Conservation (phyloP, 2,888 invertebrate genomes). For the Lacanobia wlatinum region DNA sequence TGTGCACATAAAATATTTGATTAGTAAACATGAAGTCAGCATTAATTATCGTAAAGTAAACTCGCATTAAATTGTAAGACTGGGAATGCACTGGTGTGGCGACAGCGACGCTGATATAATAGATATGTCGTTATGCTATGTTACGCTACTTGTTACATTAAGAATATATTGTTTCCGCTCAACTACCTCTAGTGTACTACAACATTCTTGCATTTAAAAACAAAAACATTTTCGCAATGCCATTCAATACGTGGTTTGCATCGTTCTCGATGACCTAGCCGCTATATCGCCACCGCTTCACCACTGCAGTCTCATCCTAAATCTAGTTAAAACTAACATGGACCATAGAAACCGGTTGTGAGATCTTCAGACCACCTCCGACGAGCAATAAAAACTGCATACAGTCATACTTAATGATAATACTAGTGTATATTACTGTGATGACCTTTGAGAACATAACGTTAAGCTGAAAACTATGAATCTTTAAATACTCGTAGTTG, state of each 20-base stretch:
- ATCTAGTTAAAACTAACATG: slow-evolving; percentile 47
- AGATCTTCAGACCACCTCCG: slow-evolving; percentile 51
- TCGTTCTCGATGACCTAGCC: neutral
- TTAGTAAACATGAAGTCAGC: slow-evolving; percentile 41
- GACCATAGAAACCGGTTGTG: slow-evolving; percentile 60
- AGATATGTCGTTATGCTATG: slow-evolving; percentile 16
- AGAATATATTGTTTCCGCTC: slow-evolving; percentile 37
- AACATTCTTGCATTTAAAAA: slow-evolving; percentile 32
- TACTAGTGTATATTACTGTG: slow-evolving; percentile 52
- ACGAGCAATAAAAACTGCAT: slow-evolving; percentile 61
- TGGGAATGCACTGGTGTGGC: slow-evolving; percentile 40
- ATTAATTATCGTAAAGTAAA: slow-evolving; percentile 45
- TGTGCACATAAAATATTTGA: slow-evolving; percentile 25
- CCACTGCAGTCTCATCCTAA: slow-evolving; percentile 15
- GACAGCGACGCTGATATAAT: slow-evolving; percentile 31
- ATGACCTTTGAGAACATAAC: slow-evolving; percentile 56
- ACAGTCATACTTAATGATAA: slow-evolving; percentile 55
- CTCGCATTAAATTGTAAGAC: slow-evolving; percentile 44
- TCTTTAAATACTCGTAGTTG: slow-evolving; percentile 8
- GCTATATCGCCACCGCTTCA: slow-evolving; percentile 20
- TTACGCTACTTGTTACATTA: slow-evolving; percentile 36
- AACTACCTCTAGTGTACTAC: slow-evolving; percentile 9
- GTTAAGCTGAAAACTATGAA: slow-evolving; percentile 22
- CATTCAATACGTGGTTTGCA: neutral
- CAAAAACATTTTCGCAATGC: neutral